Evolutionary conservation across 2,888 invertebrate genomes (phyloP), one percentile per base, ranked within the genome.

Genomic region (Slavum lentiscoides): DNA sequence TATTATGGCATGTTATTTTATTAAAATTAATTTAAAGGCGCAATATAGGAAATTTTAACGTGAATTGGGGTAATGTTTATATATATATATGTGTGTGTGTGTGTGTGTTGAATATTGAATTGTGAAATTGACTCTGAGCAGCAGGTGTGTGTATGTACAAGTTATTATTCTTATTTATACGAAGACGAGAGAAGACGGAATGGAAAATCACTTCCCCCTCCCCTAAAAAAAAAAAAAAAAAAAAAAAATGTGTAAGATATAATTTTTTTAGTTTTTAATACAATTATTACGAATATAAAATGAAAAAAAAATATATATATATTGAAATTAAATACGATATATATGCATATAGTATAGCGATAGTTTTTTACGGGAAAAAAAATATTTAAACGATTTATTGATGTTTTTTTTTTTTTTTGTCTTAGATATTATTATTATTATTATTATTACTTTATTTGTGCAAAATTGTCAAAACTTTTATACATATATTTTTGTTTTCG

Each of bases 1-100:
- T 21, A 67, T 67, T 68, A 30, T 72, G 11, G 49, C 15, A 49
- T 49, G 49, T 49, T 49, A 49, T 67, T 13, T 67, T 19, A 67
- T 67, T 15, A 49, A 55, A 49, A 49, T 49, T 49, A 49, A 13
- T 49, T 69, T 53, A 58, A 75, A 66, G 15, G 39, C 21, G 55
- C 55, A 55, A 55, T 55, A 75, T 75, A 66, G 74, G 37, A 66
- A 58, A 66, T 75, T 72, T 59, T 21, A 64, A 74, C 39, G 73
- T 74, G 62, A 74, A 49, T 49, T 62, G 62, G 73, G 73, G 73
- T 74, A 74, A 74, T 49, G 49, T 49, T 49, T 74, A 61, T 55
- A 61, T 61, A 13, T 11, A 49, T 49, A 15, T 49, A 49, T 61
- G 13, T 61, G 7, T 30, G 19, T 55, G 23, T 61, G 3, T 11